Evolutionary conservation across 2,113 vertebrate genomes (phyloP).

Genomic region (Paedocypris sp.): DNA sequence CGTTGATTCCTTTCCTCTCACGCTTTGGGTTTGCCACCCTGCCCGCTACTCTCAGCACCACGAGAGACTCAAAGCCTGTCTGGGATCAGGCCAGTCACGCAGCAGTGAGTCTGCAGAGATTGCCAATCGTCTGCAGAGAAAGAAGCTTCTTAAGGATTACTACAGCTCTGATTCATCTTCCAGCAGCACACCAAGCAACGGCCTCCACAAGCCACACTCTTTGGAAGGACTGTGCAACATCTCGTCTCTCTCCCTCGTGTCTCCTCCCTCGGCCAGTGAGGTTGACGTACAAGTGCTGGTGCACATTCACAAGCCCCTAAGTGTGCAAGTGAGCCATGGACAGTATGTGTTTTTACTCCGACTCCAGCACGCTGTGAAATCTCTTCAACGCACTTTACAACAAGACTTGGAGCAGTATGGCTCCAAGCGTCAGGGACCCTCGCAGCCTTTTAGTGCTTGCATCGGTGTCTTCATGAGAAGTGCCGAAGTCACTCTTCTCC

Average conservation of each 20-base stretch:
- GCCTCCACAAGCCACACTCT: slow-evolving; percentile 56
- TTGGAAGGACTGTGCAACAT: slow-evolving; percentile 48
- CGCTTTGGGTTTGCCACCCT: slow-evolving; percentile 87
- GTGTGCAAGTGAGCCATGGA: slow-evolving; percentile 86
- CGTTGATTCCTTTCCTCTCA: slow-evolving; percentile 89
- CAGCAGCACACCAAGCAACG: slow-evolving; percentile 52
- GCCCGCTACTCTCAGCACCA: slow-evolving; percentile 67
- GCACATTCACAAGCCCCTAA: slow-evolving; percentile 80
- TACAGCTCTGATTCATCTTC: slow-evolving; percentile 64
- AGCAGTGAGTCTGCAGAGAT: slow-evolving; percentile 74
- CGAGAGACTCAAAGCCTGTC: slow-evolving; percentile 51
- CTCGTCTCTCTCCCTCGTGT: slow-evolving; percentile 29
- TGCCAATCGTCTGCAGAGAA: slow-evolving; percentile 72
- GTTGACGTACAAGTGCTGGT: slow-evolving; percentile 79
- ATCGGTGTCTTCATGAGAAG: slow-evolving; percentile 82
- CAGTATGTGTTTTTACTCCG: slow-evolving; percentile 84
- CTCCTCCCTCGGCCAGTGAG: slow-evolving; percentile 48
- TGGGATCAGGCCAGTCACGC: slow-evolving; percentile 49
- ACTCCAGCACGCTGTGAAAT: slow-evolving; percentile 80
- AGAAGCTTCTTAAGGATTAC: slow-evolving; percentile 83
- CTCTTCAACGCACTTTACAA: slow-evolving; percentile 78
- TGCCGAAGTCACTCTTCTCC: slow-evolving; percentile 81
- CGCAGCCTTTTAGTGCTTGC: slow-evolving; percentile 66
- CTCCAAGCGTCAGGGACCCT: slow-evolving; percentile 50
- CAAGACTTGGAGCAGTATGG: slow-evolving; percentile 79